A percentile compares a stretch with the other conserved stretches of the same genome.
phyloP scores from a whole-genome alignment of 2,888 invertebrate species.

The Ceraclea dissimilis region DNA sequence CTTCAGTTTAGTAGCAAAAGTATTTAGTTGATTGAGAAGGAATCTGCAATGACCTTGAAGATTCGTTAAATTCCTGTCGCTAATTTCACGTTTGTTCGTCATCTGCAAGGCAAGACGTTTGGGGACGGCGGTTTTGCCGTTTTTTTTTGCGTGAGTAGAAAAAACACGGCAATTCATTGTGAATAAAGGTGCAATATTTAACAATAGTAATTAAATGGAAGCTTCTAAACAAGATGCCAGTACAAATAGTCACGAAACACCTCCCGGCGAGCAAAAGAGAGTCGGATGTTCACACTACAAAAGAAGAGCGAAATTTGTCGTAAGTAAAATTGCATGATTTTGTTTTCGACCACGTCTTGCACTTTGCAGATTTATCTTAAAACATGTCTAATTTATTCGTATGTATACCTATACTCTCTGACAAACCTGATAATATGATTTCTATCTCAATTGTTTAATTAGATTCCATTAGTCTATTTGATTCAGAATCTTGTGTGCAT shows the following conservation, averaged over 20 bases:
- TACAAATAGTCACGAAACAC: background rate
- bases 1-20: background rate
- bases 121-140: background rate
- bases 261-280: slow-evolving; percentile 36
- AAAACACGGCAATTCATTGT: background rate
- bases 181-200: slow-evolving; percentile 2
- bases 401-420: no score
- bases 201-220: slow-evolving; percentile 13
- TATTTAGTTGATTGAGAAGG: background rate
- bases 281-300: slow-evolving; percentile 78
- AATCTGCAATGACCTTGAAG: background rate
- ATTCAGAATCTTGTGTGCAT: no score
- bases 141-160: background rate
- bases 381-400: background rate
- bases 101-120: background rate
- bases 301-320: slow-evolving; percentile 78
- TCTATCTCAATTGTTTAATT: no score
- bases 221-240: background rate
- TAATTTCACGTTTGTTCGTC: background rate
- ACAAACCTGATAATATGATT: no score
- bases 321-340: slow-evolving; percentile 42
- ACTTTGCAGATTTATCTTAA: background rate
- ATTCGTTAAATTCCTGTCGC: background rate
- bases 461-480: no score
- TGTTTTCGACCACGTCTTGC: slow-evolving; percentile 8